A percentile compares a stretch with the other conserved stretches of the same genome.
phyloP scores from a whole-genome alignment of 2,113 vertebrate genomes.

The Microcebus jonahi region DNA sequence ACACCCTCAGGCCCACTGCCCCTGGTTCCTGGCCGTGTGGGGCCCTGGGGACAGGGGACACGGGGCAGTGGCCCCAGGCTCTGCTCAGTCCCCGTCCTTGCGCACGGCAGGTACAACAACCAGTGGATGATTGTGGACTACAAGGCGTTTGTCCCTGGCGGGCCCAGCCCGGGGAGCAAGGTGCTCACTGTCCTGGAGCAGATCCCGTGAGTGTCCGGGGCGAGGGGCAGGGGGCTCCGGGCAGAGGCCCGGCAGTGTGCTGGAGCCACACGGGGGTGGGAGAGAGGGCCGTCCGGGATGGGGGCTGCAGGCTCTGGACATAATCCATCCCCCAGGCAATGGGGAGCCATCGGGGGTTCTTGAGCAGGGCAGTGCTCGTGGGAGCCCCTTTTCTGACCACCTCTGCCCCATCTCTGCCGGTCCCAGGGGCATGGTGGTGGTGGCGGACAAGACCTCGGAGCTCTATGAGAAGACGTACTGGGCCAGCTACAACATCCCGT shows the following conservation, averaged over 20 bases:
- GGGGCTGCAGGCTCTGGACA: not conserved
- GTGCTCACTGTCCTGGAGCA: slow-evolving; percentile 94
- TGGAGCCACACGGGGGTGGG: not conserved
- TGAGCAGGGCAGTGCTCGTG: accelerated
- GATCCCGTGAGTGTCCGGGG: slow-evolving; percentile 91
- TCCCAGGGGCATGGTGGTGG: slow-evolving; percentile 86
- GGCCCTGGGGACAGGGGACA: accelerated
- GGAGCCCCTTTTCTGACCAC: not conserved
- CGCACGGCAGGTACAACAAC: slow-evolving; percentile 92
- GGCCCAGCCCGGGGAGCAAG: slow-evolving; percentile 48
- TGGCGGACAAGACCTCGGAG: slow-evolving; percentile 88
- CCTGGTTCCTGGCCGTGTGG: not conserved
- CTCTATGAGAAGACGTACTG: slow-evolving; percentile 93
- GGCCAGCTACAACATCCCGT: slow-evolving; percentile 98
- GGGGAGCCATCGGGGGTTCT: not conserved
- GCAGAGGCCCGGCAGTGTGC: not conserved
- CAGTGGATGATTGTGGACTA: slow-evolving; percentile 99
- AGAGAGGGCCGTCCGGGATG: accelerated
- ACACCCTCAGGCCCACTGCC: not conserved
- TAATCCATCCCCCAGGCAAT: accelerated
- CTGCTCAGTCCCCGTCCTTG: not conserved
- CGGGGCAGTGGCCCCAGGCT: accelerated
- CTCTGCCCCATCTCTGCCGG: accelerated
- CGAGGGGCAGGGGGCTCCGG: accelerated
- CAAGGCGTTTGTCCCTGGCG: slow-evolving; percentile 87